Evolutionary conservation across 2,797 vertebrate genomes (phyloP).

Genomic region (Xyrichtys novacula): DNA sequence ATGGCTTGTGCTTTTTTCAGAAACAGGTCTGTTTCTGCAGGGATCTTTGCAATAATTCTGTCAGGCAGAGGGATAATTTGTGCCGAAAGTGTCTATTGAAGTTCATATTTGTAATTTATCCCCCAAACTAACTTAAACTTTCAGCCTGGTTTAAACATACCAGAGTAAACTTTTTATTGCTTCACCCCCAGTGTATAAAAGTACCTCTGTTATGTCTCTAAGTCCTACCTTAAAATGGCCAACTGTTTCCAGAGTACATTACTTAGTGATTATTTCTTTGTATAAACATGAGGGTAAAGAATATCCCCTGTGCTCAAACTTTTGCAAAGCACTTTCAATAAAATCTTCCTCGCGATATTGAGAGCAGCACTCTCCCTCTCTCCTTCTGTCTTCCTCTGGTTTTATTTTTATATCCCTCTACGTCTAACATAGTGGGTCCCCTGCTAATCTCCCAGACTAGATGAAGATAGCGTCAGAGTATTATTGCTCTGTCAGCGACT

Average conservation of each 20-base stretch:
- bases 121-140: too few species aligned
- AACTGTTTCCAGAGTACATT: constrained; percentile 1
- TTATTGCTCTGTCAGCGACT: constrained; percentile 59
- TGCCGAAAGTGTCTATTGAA: too few species aligned
- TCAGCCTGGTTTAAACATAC: too few species aligned
- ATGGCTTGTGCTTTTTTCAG: too few species aligned
- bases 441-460: constrained; percentile 54
- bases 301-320: constrained; percentile 28
- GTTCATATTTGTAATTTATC: too few species aligned
- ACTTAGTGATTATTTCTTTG: constrained; percentile 7
- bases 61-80: too few species aligned
- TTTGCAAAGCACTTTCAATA: constrained; percentile 43
- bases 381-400: constrained; percentile 2
- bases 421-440: constrained; percentile 48
- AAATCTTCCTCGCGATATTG: constrained; percentile 31
- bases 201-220: not conserved
- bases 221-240: constrained; percentile 13
- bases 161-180: too few species aligned
- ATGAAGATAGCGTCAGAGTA: constrained; percentile 37
- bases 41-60: too few species aligned
- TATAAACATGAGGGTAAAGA: constrained; percentile 23
- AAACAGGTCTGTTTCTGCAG: too few species aligned
- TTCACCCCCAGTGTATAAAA: too few species aligned
- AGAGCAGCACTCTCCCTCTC: not conserved
- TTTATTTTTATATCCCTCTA: constrained; percentile 50